Percentiles rank a stretch among this genome's conserved stretches.
These are phyloP conservation scores for Holotrichia oblita DNA, from an alignment of 1,140 invertebrate genomes.

Conservation along the genomic window DNA sequence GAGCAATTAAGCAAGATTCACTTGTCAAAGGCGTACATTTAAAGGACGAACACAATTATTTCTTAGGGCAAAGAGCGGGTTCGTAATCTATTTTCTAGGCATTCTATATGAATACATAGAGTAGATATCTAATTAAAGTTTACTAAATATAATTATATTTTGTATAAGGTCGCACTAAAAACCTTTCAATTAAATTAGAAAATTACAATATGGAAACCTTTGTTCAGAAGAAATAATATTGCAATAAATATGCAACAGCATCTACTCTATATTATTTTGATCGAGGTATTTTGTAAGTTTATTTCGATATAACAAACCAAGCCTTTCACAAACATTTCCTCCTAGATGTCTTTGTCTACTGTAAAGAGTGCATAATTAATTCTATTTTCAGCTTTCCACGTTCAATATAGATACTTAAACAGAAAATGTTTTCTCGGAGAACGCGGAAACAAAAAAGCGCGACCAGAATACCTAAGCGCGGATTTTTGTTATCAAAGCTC, in stretches of 20 bases:
- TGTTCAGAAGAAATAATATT: too few relatives aligned
- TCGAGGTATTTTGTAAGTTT: background rate
- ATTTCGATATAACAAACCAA: background rate
- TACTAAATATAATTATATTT: too few relatives aligned
- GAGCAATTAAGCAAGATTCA: constrained; percentile 14
- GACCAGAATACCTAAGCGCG: constrained; percentile 31
- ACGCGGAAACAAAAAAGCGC: constrained; percentile 12
- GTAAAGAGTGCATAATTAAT: background rate
- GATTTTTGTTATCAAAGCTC: constrained; percentile 32
- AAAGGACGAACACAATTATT: constrained; percentile 1
- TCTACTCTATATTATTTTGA: background rate
- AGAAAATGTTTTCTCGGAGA: background rate
- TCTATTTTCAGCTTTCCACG: background rate
- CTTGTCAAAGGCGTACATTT: constrained; percentile 5
- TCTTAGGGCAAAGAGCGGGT: background rate
- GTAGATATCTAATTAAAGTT: too few relatives aligned
- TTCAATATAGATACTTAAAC: background rate
- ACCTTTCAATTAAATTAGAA: too few relatives aligned
- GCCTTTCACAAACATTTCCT: background rate
- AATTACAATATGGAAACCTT: background rate
- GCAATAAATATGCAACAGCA: too few relatives aligned
- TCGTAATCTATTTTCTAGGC: too few relatives aligned
- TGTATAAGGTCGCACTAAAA: too few relatives aligned
- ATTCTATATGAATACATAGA: too few relatives aligned
- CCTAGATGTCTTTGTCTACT: background rate